Evolutionary conservation across 2,888 invertebrate species (phyloP), one percentile per base, ranked within the genome.

Genomic region (Phengaris arion): DNA sequence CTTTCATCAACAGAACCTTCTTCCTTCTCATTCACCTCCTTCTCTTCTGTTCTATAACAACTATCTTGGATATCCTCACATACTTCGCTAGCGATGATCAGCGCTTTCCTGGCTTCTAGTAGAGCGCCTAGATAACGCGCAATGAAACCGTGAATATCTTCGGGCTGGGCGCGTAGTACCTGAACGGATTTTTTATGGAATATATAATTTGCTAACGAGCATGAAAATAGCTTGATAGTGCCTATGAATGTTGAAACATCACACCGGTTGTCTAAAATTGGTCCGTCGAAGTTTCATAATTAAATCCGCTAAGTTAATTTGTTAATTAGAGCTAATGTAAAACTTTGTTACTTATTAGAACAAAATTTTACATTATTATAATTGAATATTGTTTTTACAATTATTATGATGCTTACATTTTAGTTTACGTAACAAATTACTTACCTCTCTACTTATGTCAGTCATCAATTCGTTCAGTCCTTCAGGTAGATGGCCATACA

Each of bases 381-480:
- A 22, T 22, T 22, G 22, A 22, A 22, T 22, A 22, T 22, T 22
- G 22, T 22, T 22, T 22, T 22, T 22, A 22, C 22, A 22, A 22
- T 0, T 22, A 22, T 0, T 22, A 22, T 0, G 22, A 22, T 22
- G 22, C 22, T 22, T 22, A 22, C 22, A 22, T 22, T 22, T 22
- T 35, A 1, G 35, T 35, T 35, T 35, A 3, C 35, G 3, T 35
- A 35, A 35, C 35, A 35, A 15, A 22, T 10, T 69, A 81, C 82
- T 80, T 85, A 95, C 96, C 90, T 97, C 96, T 78, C 96, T 94
- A 0, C 96, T 94, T 79, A 97, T 96, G 85, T 97, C 97, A 70
- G 94, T 91, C 91, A 96, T 95, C 69, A 97, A 86, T 82, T 97
- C 96, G 7, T 94, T 91, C 5, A 97, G 86, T 0, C 96, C 97